A percentile compares a stretch with the other conserved stretches of the same genome.
Evolutionary conservation across 1,140 invertebrate genomes (phyloP).

Genomic region (Aricia agestis): DNA sequence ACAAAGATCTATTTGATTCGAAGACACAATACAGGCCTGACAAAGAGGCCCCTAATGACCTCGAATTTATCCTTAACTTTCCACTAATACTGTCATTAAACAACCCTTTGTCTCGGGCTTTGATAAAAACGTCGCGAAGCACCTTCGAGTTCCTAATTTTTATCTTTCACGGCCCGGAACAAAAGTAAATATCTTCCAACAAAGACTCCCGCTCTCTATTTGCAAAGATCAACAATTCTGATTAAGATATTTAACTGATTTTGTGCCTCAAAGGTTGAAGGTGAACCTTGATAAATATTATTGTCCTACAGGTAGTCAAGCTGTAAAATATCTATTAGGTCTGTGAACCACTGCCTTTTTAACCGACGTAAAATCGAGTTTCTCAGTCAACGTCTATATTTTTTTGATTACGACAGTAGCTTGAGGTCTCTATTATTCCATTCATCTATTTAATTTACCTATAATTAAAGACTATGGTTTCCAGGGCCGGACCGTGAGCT

Average conservation of each 20-base stretch:
- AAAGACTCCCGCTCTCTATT: constrained; percentile 33
- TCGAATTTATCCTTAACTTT: constrained; percentile 70
- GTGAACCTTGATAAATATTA: background rate
- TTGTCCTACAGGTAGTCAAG: background rate
- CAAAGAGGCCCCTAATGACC: constrained; percentile 64
- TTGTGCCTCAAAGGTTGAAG: constrained; percentile 11
- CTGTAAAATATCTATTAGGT: too few species aligned
- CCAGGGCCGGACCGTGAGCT: too few species aligned
- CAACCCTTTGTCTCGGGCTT: constrained; percentile 69
- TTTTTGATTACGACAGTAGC: too few species aligned
- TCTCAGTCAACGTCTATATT: too few species aligned
- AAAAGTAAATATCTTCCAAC: constrained; percentile 52
- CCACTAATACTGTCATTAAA: constrained; percentile 71
- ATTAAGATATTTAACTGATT: constrained; percentile 20
- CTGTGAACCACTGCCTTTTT: too few species aligned
- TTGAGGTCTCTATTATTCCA: too few species aligned
- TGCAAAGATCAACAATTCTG: constrained; percentile 30
- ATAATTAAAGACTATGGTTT: too few species aligned
- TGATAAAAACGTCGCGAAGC: constrained; percentile 66
- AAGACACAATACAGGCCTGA: constrained; percentile 54
- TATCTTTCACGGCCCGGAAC: constrained; percentile 56
- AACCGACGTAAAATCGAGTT: too few species aligned
- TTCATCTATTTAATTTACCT: too few species aligned
- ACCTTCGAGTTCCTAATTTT: constrained; percentile 68
- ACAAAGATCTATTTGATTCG: background rate